Evolutionary conservation across 1,140 invertebrate genomes (phyloP).

Genomic region (Lineus longissimus): DNA sequence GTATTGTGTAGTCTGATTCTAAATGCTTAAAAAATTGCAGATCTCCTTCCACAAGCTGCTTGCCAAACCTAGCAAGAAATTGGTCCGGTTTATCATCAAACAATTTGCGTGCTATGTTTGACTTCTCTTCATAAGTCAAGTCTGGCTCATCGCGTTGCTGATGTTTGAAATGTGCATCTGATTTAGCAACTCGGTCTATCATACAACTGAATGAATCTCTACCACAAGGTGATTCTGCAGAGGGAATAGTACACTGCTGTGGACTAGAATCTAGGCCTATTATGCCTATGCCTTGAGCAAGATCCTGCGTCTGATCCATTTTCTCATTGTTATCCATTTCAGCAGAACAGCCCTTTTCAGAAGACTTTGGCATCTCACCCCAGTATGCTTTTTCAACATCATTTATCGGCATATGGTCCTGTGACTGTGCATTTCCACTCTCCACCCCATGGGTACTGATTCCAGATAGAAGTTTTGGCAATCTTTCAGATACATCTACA

Average conservation of each 20-base stretch:
- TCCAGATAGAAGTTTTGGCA: too few species aligned
- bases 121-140: slow-evolving; percentile 66
- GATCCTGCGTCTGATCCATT: background rate
- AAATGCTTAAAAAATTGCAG: slow-evolving; percentile 63
- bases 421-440: too few species aligned
- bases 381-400: too few species aligned
- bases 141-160: slow-evolving; percentile 75
- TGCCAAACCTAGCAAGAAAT: slow-evolving; percentile 75
- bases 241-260: background rate
- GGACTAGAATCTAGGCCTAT: background rate
- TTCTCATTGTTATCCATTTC: background rate
- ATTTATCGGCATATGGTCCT: too few species aligned
- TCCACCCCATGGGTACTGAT: too few species aligned
- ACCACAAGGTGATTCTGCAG: background rate
- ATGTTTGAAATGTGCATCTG: slow-evolving; percentile 64
- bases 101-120: slow-evolving; percentile 64
- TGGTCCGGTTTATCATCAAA: slow-evolving; percentile 63
- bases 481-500: too few species aligned
- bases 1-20: slow-evolving; percentile 60
- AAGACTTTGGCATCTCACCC: too few species aligned
- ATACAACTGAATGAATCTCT: slow-evolving; percentile 58
- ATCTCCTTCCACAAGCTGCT: slow-evolving; percentile 65
- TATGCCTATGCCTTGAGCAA: background rate
- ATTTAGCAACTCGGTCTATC: slow-evolving; percentile 35
- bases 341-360: background rate